Evolutionary conservation across 2,113 vertebrate species (phyloP), one percentile per base, ranked within the genome.

Genomic region (Ammodytes marinus): DNA sequence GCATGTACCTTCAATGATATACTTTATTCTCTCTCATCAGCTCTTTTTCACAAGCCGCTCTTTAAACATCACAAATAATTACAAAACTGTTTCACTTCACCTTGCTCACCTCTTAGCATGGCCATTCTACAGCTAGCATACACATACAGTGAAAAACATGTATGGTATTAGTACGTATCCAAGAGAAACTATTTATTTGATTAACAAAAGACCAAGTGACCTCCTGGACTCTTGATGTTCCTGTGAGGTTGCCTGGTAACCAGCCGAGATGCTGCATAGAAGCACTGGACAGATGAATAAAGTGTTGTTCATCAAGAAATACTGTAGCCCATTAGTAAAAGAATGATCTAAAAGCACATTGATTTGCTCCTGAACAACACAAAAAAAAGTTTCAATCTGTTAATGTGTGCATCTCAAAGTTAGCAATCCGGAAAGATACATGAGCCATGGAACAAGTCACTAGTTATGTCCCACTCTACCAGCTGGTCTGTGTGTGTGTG

Each of bases 401-500:
- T 27, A 27, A 47, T 17, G 40, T 37, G 55, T 70, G 64, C 49
- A 77, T 79, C 59, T 82, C 59, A 54, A 27, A 12, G 63, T 72
- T 52, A 81, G 64, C 42, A 69, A 65, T 77, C 5, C 13, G 65
- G 47, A 71, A 73, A 85, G 70, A 73, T 15, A 35, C 60, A 67
- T 43, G 71, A 81, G 35, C 57, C 46, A 80, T 60, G 74, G 75
- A 89, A 85, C 87, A 84, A 81, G 79, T 84, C 70, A 83, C 71
- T 88, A 87, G 88, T 92, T 90, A 87, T 75, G 89, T 90, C 86
- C 78, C 77, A 81, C 72, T 75, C 74, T 42, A 84, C 80, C 88
- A 89, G 83, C 86, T 89, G 82, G 84, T 54, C 8, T 69, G 37
- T 82, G 63, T 55, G 63, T 67, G 55, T 82, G 78, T n/a, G n/a